These are phyloP conservation scores for Syngnathus rostellatus DNA, from an alignment of 2,797 vertebrate species.

Conservation along the genomic window DNA sequence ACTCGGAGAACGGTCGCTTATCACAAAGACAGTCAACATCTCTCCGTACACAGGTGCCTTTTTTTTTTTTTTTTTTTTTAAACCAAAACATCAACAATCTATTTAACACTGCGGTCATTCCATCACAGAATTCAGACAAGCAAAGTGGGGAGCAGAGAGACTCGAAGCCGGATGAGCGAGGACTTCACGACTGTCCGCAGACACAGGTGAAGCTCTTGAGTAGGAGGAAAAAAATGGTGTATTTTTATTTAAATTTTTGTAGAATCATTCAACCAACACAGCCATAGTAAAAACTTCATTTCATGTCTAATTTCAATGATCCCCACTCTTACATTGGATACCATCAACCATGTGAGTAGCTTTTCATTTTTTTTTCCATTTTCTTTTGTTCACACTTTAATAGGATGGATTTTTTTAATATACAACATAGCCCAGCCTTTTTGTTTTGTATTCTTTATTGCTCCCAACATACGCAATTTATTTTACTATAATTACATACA, in stretches of 20 bases:
- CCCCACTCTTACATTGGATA: conserved; percentile 10
- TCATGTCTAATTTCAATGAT: conserved; percentile 7
- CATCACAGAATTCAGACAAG: conserved; percentile 45
- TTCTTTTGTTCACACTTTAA: conserved; percentile 4
- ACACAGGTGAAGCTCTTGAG: conserved; percentile 55
- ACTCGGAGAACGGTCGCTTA: conserved; percentile 45
- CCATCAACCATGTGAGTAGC: conserved; percentile 42
- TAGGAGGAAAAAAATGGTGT: conserved; percentile 35
- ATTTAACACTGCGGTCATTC: background rate
- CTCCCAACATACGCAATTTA: background rate
- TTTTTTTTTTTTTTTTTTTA: background rate
- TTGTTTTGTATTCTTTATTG: background rate
- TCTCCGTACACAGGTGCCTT: conserved; percentile 40
- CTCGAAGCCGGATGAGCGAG: conserved; percentile 36
- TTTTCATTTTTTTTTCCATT: background rate
- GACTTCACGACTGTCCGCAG: conserved; percentile 23
- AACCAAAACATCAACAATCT: background rate
- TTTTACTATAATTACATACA: no score
- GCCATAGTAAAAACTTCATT: conserved; percentile 14
- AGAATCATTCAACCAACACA: background rate
- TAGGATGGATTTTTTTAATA: background rate
- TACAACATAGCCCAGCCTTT: background rate
- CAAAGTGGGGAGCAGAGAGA: conserved; percentile 39
- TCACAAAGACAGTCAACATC: conserved; percentile 55
- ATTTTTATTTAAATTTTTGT: background rate